A percentile compares a stretch with the other conserved stretches of the same genome.
Conservation (phyloP, 2,113 vertebrate species). For the Capricornis sumatraensis region DNA sequence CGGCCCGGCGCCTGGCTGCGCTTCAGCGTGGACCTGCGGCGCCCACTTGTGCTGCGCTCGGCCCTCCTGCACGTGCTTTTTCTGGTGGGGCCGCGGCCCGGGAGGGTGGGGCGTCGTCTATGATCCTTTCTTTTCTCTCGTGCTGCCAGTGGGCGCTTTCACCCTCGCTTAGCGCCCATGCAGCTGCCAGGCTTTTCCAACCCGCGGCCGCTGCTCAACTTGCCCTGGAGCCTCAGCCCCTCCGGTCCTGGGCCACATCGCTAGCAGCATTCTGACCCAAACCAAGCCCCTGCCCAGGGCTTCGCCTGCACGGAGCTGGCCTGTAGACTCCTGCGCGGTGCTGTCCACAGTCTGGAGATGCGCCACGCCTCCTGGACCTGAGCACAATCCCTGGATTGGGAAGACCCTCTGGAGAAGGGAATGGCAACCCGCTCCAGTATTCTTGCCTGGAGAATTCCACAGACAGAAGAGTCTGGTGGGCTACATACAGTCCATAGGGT, state of each 20-base stretch:
- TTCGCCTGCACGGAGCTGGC: slow-evolving; percentile 75
- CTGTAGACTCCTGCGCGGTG: slow-evolving; percentile 3
- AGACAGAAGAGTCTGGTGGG: background rate
- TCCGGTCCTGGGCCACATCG: background rate
- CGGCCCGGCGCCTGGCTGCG: background rate
- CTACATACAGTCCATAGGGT: background rate
- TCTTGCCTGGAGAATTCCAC: background rate
- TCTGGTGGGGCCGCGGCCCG: slow-evolving; percentile 68
- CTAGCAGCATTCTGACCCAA: background rate
- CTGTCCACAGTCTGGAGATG: slow-evolving; percentile 30
- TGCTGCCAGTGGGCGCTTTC: slow-evolving; percentile 61
- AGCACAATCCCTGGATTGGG: background rate
- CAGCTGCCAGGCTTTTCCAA: slow-evolving; percentile 72
- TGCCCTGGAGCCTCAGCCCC: slow-evolving; percentile 60
- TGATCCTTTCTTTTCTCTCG: slow-evolving; percentile 74
- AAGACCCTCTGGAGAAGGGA: background rate
- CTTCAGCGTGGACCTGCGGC: background rate
- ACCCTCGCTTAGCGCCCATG: slow-evolving; percentile 66
- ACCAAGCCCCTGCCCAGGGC: background rate
- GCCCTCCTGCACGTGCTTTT: slow-evolving; percentile 78
- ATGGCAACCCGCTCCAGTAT: background rate
- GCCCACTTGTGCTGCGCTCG: slow-evolving; percentile 62
- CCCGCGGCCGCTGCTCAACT: background rate
- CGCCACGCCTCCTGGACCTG: background rate
- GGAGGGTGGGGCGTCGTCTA: background rate